Conservation (phyloP, 1,140 invertebrate genomes). For the Camponotus pennsylvanicus region DNA sequence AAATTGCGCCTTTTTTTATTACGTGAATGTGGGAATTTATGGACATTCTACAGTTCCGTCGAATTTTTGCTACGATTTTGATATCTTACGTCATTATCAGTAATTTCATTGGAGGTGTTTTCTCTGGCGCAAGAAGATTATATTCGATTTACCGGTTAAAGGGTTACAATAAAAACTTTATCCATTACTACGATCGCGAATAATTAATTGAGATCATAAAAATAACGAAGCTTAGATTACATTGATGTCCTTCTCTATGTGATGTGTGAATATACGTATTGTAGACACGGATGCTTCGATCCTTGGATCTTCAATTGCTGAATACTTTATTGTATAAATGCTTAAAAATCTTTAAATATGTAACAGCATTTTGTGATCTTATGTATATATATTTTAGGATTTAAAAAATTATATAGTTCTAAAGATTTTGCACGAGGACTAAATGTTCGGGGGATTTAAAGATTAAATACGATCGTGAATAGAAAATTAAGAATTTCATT, state of each 20-base stretch:
- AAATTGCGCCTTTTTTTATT: too few species aligned
- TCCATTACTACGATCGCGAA: constrained; percentile 17
- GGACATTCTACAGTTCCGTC: neutral
- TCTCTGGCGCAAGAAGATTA: neutral
- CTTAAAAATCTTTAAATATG: constrained; percentile 11
- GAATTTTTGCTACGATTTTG: neutral
- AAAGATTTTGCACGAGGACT: neutral
- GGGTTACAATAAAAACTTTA: constrained; percentile 48
- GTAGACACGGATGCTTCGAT: constrained; percentile 50
- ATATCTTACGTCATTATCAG: neutral
- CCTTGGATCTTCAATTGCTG: constrained; percentile 47
- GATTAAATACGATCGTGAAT: neutral
- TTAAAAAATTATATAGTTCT: neutral
- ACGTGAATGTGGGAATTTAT: neutral
- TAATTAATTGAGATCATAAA: constrained; percentile 50
- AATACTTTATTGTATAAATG: constrained; percentile 26
- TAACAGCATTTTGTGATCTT: neutral
- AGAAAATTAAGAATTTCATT: constrained; percentile 14
- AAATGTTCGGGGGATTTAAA: neutral
- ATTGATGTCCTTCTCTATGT: constrained; percentile 50
- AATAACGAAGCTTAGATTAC: constrained; percentile 63
- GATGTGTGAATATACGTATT: constrained; percentile 59
- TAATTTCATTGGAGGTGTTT: neutral
- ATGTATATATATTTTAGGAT: neutral
- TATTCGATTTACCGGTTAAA: constrained; percentile 35